Base-by-base conservation (phyloP, 2,113 vertebrate species). In the Toxotes jaculatrix region DNA sequence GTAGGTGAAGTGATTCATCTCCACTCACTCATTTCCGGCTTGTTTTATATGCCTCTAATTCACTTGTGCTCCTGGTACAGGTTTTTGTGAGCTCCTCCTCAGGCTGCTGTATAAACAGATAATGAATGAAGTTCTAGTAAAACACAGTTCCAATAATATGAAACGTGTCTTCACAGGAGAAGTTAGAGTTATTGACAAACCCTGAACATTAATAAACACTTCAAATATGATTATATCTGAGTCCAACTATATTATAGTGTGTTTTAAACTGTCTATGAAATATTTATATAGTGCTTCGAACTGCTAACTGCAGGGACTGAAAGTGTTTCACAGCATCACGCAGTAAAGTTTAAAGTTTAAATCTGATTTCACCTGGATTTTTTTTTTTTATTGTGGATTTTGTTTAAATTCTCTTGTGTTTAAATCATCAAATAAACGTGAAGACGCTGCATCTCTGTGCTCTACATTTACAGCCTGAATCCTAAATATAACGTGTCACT, bases 401-500 rank as follows among this genome's bases (percentile, higher is more conserved):
- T 36, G 3, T 59, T 67, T 23, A 3, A 31, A 16, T 23, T 47
- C 45, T 43, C 42, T 8, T 43, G 11, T 43, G 7, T 43, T 38
- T 5, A 5, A 38, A 38, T 38, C 4, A 38, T 38, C 36, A 38
- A 38, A 38, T 38, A 5, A 38, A 38, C 27, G 27, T 27, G 27
- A 27, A 27, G 27, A 27, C 27, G 8, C 27, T 0, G 34, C n/a
- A 53, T 74, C 2, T 63, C 36, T 64, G 36, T 19, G 4, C 49
- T 40, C 11, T 4, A 53, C 14, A 60, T 55, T n/a, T 61, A 31
- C n/a, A 79, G 75, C 17, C 62, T 36, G 63, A 2, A 16, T 60
- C 59, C 71, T 76, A 83, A 79, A 74, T 61, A 77, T 56, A 77
- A 27, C 63, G 45, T 4, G 27, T 16, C 61, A 31, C 66, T 67